A percentile compares a stretch with the other conserved stretches of the same genome.
Conservation (phyloP, 2,797 vertebrate genomes). For the Strix occidentalis region DNA sequence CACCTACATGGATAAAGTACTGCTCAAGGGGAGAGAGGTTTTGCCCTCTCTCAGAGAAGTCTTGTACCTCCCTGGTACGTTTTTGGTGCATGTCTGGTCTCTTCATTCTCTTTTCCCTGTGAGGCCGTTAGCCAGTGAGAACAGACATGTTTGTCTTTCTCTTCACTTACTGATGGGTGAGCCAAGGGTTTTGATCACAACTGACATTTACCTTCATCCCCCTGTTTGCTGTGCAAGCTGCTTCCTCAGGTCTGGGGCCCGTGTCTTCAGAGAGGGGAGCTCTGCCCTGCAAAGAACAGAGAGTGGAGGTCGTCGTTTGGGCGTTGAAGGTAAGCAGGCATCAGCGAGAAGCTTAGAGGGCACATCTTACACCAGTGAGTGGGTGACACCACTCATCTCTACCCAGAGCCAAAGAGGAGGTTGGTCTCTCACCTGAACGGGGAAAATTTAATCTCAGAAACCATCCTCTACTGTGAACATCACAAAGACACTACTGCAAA, state of each 20-base stretch:
- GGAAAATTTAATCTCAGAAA: background rate
- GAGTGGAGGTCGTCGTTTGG: background rate
- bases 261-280: background rate
- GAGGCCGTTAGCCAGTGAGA: background rate
- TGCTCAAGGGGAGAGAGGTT: background rate
- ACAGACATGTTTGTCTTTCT: background rate
- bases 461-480: no score
- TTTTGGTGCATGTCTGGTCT: background rate
- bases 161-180: background rate
- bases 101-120: background rate
- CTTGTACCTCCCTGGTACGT: background rate
- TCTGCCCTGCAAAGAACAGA: background rate
- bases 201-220: background rate
- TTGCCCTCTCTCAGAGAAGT: background rate
- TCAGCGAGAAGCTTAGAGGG: background rate
- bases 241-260: background rate
- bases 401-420: background rate
- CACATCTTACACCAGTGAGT: fast-evolving
- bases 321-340: background rate
- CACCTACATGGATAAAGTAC: background rate
- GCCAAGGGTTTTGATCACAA: conserved; percentile 4
- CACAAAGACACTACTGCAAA: background rate
- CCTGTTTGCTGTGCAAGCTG: background rate
- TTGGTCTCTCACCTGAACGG: background rate
- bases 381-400: background rate